A percentile compares a stretch with the other conserved stretches of the same genome.
Evolutionary conservation across 2,888 invertebrate species (phyloP).

Genomic region (Linnaemya tessellans): DNA sequence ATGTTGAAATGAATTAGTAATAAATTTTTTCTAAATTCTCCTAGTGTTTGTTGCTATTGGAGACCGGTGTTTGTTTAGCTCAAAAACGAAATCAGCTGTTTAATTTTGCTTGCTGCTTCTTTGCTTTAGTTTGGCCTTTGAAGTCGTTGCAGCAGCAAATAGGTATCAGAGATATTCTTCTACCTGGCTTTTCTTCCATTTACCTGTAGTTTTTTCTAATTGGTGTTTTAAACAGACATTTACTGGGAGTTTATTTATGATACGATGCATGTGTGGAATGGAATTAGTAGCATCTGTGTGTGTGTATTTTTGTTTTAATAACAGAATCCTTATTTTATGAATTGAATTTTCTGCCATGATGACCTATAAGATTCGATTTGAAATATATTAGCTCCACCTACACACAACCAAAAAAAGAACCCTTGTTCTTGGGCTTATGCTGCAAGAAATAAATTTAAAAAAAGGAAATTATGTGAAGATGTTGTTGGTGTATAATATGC

Average conservation of each 20-base stretch:
- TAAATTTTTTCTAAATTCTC: slow-evolving; percentile 5
- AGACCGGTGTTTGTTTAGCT: slow-evolving; percentile 64
- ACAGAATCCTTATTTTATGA: slow-evolving; percentile 44
- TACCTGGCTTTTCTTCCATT: slow-evolving; percentile 47
- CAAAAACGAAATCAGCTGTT: slow-evolving; percentile 65
- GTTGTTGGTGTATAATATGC: no score
- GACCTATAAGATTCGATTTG: slow-evolving; percentile 29
- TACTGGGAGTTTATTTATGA: slow-evolving; percentile 12
- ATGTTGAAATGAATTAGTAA: slow-evolving; percentile 49
- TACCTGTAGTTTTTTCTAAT: slow-evolving; percentile 58
- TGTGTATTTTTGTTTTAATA: not conserved
- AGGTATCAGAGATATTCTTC: not conserved
- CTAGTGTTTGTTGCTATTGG: not conserved
- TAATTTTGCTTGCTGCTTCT: slow-evolving; percentile 10
- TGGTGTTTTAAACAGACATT: slow-evolving; percentile 54
- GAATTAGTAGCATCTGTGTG: not conserved
- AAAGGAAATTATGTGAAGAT: not conserved
- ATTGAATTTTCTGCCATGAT: not conserved
- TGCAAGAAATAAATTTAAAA: not conserved
- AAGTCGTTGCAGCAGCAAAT: slow-evolving; percentile 43
- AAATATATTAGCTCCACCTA: slow-evolving; percentile 53
- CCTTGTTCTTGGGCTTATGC: not conserved
- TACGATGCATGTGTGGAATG: not conserved
- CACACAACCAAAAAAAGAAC: not conserved
- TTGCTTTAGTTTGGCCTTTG: slow-evolving; percentile 20